Base-by-base conservation (phyloP, 2,888 invertebrate genomes). In the Callimorpha dominula region DNA sequence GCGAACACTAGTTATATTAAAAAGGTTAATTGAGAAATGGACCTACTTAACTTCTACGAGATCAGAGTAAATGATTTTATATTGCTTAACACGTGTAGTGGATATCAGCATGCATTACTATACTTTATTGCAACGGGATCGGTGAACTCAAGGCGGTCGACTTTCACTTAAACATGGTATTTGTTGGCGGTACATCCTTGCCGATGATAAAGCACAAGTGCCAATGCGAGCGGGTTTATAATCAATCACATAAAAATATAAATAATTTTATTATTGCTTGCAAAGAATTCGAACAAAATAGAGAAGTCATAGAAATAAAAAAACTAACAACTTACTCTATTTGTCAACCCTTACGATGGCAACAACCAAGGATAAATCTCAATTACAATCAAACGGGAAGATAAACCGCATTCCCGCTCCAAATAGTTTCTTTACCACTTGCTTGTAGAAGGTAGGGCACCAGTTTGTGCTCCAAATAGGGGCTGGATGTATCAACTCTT, bases 81-180 rank as follows among this genome's bases (percentile, higher is more conserved):
- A 54, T 67, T 54, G n/a, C 67, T 67, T 40, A 67, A 67, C 43
- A 31, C 20, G 17, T 31, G 31, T 20, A 40, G 43, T 68, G 42
- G 17, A 20, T 46, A 68, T 57, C 9, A 60, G 57, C n/a, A 40
- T 68, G 1, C 42, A 68, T 11, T n/a, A 40, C 49, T n/a, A 60
- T 62, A 42, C 57, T 68, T 15, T 40, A 71, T 70, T 72, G 70
- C 72, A 78, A 57, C 31, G 76, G 67, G 69, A 76, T 71, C 73
- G 40, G 65, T 50, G 49, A 69, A 65, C 77, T 75, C 82, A 84
- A 84, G 84, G 84, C 74, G 31, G 46, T 70, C 81, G 78, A 84
- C 84, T 84, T 84, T 84, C 84, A 75, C 79, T 75, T 40, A 15
- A 66, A 70, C 60, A 54, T 72, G 20, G 66, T 60, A 66, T 68